Evolutionary conservation across 2,888 invertebrate species (phyloP).

Genomic region (Xanthia togata): DNA sequence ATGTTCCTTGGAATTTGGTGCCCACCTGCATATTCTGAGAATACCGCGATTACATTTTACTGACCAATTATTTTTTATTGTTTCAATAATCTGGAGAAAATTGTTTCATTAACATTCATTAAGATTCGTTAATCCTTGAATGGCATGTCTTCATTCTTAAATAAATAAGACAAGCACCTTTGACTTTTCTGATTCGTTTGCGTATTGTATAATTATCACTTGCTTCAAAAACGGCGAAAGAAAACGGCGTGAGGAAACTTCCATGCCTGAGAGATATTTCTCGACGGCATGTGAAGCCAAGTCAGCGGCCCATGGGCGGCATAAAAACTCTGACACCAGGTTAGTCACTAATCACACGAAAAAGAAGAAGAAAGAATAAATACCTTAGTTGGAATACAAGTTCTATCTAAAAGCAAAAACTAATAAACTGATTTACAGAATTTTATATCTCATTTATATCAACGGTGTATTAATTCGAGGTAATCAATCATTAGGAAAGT

Average conservation of each 20-base stretch:
- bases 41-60: constrained; percentile 37
- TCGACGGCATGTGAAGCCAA: too few species aligned
- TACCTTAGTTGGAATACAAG: not conserved
- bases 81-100: constrained; percentile 39
- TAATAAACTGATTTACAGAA: constrained; percentile 31
- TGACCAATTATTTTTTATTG: constrained; percentile 45
- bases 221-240: too few species aligned
- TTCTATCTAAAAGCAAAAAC: constrained; percentile 20
- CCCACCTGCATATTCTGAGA: constrained; percentile 50
- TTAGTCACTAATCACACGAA: too few species aligned
- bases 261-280: too few species aligned
- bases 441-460: constrained; percentile 56
- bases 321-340: too few species aligned
- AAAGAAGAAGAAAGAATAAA: too few species aligned
- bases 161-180: not conserved
- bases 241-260: too few species aligned
- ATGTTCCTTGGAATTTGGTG: constrained; percentile 49
- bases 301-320: too few species aligned
- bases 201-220: too few species aligned
- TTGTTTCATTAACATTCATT: constrained; percentile 48
- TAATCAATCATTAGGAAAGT: constrained; percentile 66
- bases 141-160: constrained; percentile 27
- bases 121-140: constrained; percentile 18
- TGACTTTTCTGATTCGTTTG: too few species aligned
- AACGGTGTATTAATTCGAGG: constrained; percentile 57